Evolutionary conservation across 2,797 vertebrate species (phyloP).

Genomic region (Emys orbicularis): DNA sequence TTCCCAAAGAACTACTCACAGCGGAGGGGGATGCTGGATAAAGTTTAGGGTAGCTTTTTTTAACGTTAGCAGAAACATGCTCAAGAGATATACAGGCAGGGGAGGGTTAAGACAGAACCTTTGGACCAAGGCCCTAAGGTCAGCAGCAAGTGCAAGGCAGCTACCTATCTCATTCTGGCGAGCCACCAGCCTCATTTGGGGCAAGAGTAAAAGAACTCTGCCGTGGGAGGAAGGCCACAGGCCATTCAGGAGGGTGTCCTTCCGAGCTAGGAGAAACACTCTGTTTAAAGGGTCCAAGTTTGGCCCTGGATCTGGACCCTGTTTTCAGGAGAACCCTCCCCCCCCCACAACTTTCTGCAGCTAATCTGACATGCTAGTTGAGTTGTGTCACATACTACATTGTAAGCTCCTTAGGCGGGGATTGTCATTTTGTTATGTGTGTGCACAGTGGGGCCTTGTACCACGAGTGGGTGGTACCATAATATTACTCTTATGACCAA

Average conservation of each 20-base stretch:
- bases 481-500: neutral
- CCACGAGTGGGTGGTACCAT: neutral
- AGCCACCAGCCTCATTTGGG: neutral
- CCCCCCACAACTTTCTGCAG: neutral
- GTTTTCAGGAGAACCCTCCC: neutral
- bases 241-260: conserved; percentile 17
- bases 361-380: neutral
- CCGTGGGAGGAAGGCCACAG: neutral
- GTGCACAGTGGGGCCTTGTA: neutral
- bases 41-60: neutral
- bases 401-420: neutral
- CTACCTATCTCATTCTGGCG: conserved; percentile 2
- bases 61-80: neutral
- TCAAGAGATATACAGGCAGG: neutral
- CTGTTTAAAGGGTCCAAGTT: conserved; percentile 53
- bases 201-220: neutral
- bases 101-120: conserved; percentile 12
- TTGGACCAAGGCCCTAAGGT: conserved; percentile 10
- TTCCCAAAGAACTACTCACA: neutral
- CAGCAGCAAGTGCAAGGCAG: neutral
- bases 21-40: neutral
- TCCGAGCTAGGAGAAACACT: conserved; percentile 33
- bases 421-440: neutral
- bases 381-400: neutral
- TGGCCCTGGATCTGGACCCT: conserved; percentile 12